Evolutionary conservation across 2,888 invertebrate species (phyloP).

Genomic region (Hartigia nigra): DNA sequence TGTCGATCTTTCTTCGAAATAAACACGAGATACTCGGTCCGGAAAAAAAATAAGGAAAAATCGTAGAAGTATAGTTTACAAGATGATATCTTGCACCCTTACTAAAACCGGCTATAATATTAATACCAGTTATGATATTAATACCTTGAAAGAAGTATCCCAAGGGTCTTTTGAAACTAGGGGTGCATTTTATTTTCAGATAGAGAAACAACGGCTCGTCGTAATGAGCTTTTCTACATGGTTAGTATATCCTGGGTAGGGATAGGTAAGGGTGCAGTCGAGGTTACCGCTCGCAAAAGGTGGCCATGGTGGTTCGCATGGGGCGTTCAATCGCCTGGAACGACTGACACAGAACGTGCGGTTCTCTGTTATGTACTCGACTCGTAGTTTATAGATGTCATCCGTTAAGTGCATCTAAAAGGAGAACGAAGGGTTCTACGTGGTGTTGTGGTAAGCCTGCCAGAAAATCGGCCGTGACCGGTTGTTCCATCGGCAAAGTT

Average conservation of each 20-base stretch:
- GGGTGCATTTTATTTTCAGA: slow-evolving; percentile 32
- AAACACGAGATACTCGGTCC: neutral
- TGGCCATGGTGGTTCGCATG: slow-evolving; percentile 13
- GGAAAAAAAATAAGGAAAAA: neutral
- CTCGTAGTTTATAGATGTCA: slow-evolving; percentile 52
- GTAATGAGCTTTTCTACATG: slow-evolving; percentile 30
- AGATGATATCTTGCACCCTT: neutral
- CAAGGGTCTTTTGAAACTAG: neutral
- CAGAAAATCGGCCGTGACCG: neutral
- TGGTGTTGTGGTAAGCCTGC: neutral
- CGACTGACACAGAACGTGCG: slow-evolving; percentile 42
- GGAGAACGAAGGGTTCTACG: slow-evolving; percentile 25
- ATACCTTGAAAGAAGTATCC: neutral
- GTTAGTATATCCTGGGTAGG: slow-evolving; percentile 2
- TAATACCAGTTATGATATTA: neutral
- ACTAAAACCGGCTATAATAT: neutral
- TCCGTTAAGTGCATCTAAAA: slow-evolving; percentile 43
- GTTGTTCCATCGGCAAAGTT: neutral
- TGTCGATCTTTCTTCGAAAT: neutral
- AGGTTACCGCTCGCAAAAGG: neutral
- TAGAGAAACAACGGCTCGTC: slow-evolving; percentile 40
- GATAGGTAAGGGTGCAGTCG: slow-evolving; percentile 1
- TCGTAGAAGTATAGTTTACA: neutral
- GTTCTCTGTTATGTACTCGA: slow-evolving; percentile 43
- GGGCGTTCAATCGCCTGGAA: slow-evolving; percentile 50